Conservation (phyloP, 2,888 invertebrate species). For the Sicus ferrugineus region DNA sequence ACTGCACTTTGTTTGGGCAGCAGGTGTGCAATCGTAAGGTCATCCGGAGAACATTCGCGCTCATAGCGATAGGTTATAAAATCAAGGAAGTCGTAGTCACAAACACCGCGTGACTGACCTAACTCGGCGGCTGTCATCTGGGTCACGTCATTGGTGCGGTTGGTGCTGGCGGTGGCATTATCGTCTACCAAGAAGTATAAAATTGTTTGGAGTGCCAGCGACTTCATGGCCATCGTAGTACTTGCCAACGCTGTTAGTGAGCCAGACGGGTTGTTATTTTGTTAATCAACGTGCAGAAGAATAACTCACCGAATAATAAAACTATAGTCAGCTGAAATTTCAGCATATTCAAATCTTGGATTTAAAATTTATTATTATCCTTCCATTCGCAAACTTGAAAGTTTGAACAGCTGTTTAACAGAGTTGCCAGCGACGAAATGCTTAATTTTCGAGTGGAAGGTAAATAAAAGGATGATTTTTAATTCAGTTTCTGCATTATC, state of each 20-base stretch:
- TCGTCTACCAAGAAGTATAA: constrained; percentile 44
- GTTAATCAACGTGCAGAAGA: background rate
- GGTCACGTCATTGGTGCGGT: constrained; percentile 42
- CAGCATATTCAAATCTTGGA: background rate
- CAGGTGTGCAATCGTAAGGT: constrained; percentile 53
- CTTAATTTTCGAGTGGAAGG: background rate
- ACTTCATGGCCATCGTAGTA: constrained; percentile 23
- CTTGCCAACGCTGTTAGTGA: constrained; percentile 35
- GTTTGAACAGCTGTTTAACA: background rate
- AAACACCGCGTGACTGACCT: constrained; percentile 51
- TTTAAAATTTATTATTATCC: background rate
- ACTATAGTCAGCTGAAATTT: background rate
- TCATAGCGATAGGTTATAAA: constrained; percentile 51
- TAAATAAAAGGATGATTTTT: background rate
- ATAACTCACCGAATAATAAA: constrained; percentile 1
- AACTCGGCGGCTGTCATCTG: constrained; percentile 42
- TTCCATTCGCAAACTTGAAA: background rate
- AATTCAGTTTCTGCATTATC: background rate
- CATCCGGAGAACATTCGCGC: constrained; percentile 50
- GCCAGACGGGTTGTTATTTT: too few species aligned
- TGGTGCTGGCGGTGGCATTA: constrained; percentile 10
- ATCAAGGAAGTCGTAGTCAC: constrained; percentile 54
- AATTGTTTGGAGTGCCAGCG: constrained; percentile 40
- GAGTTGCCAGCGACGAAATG: background rate
- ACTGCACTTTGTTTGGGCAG: constrained; percentile 39